phyloP scores from a whole-genome alignment of 2,113 vertebrate species.

The Sterna hirundo region DNA sequence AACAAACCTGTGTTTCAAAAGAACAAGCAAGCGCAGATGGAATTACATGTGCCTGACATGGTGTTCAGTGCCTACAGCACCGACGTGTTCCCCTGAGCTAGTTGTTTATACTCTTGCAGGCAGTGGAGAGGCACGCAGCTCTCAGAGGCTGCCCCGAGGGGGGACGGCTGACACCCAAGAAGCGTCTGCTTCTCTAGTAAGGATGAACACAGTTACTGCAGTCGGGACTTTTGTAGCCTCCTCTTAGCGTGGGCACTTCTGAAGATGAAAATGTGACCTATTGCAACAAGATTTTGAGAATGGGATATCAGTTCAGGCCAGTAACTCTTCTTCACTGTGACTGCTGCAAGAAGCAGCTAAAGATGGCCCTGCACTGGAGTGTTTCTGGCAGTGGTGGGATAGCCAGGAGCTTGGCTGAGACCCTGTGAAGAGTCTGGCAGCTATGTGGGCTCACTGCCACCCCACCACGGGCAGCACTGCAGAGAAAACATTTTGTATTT shows the following conservation, averaged over 20 bases:
- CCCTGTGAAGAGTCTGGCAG: neutral
- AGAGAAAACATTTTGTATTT: neutral
- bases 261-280: neutral
- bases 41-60: neutral
- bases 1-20: neutral
- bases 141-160: neutral
- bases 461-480: neutral
- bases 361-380: neutral
- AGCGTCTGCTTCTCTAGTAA: neutral
- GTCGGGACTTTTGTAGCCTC: neutral
- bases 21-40: neutral
- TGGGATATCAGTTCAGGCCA: neutral
- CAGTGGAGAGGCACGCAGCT: neutral
- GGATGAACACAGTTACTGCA: neutral
- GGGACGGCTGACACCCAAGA: neutral
- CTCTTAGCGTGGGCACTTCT: neutral
- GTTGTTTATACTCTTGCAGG: neutral
- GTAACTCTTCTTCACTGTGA: neutral
- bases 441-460: neutral
- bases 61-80: neutral
- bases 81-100: neutral
- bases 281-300: neutral
- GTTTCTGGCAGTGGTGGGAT: neutral
- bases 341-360: neutral
- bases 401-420: neutral